phyloP scores from a whole-genome alignment of 2,797 vertebrate species.

The Neopelma chrysocephalum region DNA sequence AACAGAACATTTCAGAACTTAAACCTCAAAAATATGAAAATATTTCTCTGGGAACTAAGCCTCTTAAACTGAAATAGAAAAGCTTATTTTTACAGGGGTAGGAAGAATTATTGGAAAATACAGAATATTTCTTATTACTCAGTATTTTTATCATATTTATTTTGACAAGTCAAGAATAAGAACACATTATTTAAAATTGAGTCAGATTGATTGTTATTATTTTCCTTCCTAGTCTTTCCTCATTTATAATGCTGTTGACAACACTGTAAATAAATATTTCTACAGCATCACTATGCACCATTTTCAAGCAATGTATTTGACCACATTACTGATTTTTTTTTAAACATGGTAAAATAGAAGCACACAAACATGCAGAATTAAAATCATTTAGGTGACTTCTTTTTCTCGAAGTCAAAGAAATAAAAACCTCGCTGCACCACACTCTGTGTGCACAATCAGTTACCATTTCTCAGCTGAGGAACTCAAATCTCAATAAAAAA shows the following conservation, averaged over 20 bases:
- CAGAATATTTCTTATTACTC: not conserved
- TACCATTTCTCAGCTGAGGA: not conserved
- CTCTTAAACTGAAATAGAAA: not conserved
- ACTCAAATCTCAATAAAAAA: not conserved
- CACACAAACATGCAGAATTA: not conserved
- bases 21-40: not conserved
- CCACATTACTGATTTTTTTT: not conserved
- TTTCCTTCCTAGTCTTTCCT: not conserved
- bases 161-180: not conserved
- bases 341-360: not conserved
- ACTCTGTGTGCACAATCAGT: not conserved
- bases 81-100: not conserved
- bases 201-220: not conserved
- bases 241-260: not conserved
- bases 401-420: not conserved
- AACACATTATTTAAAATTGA: not conserved
- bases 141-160: not conserved
- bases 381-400: not conserved
- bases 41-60: not conserved
- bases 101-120: not conserved
- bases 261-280: not conserved
- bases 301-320: not conserved
- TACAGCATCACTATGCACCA: not conserved
- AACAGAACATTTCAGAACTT: not conserved
- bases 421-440: not conserved